These are phyloP conservation scores for Catagonus wagneri DNA, from an alignment of 2,113 vertebrate species.

Conservation along the genomic window DNA sequence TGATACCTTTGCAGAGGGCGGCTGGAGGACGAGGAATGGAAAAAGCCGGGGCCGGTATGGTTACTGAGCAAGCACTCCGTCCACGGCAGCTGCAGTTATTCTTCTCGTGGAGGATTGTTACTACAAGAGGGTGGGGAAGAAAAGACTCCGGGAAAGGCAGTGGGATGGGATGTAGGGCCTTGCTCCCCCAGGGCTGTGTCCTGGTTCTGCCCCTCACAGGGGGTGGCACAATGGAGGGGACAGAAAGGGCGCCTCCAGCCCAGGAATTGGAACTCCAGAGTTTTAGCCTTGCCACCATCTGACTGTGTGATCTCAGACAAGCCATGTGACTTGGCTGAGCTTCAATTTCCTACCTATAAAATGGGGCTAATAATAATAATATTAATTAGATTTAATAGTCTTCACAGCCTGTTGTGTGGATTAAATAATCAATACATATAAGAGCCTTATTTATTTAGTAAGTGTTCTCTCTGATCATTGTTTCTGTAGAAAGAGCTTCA, in stretches of 20 bases:
- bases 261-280: neutral
- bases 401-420: neutral
- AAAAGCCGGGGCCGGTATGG: neutral
- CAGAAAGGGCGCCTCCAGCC: neutral
- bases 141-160: neutral
- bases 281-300: neutral
- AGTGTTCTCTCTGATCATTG: neutral
- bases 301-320: neutral
- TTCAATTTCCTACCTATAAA: neutral
- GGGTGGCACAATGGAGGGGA: neutral
- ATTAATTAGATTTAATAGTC: too few species aligned
- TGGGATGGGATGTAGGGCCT: neutral
- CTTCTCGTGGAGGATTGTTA: neutral
- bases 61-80: neutral
- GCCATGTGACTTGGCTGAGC: neutral
- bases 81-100: neutral
- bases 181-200: neutral
- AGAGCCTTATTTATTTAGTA: neutral
- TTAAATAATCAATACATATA: fast-evolving
- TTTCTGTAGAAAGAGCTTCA: neutral
- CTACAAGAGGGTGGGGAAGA: neutral
- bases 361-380: neutral
- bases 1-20: fast-evolving
- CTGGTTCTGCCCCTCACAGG: neutral
- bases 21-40: neutral